Evolutionary conservation across 2,797 vertebrate species (phyloP), one percentile per base, ranked within the genome.

Genomic region (Thalassophryne amazonica): DNA sequence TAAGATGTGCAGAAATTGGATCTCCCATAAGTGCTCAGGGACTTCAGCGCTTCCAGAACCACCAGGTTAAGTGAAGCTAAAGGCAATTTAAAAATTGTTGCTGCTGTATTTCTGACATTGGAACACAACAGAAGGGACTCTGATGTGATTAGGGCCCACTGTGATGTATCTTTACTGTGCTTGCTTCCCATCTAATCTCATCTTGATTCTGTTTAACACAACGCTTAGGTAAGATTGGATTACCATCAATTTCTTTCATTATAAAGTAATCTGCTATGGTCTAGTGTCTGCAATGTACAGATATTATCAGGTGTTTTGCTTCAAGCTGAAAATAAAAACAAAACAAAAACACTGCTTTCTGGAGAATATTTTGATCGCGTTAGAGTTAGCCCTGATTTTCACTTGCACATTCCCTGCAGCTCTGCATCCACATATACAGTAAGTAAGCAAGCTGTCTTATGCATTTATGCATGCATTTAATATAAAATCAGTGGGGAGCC

Each of bases 141-240:
- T 70, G 75, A 89, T 79, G 66, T 51, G 75, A 87, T 86, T 81
- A 76, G 24, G 22, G 73, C 69, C 68, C 66, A 32, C 61, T 45
- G 64, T 66, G 75, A 76, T 64, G 67, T 79, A 75, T 75, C 62
- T 49, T 70, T 20, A 22, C 24, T 50, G 19, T 58, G 63, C 54
- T 68, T 71, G 81, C 84, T 82, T 70, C 56, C 69, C 69, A 37
- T 78, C 39, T 60, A 61, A 68, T 66, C 48, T 46, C 48, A 56
- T 64, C 68, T 65, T 69, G 51, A 78, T 70, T 69, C 60, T 60
- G 54, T 73, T 72, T 53, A 73, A 66, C 65, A 67, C 63, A 55
- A 45, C 8, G 41, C 45, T 50, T 45, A 55, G 50, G 53, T 53
- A 17, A 43, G 52, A 68, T 86, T 60, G 27, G 30, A 70, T 88